Evolutionary conservation across 2,888 invertebrate species (phyloP).

Genomic region (Idaea biselata): DNA sequence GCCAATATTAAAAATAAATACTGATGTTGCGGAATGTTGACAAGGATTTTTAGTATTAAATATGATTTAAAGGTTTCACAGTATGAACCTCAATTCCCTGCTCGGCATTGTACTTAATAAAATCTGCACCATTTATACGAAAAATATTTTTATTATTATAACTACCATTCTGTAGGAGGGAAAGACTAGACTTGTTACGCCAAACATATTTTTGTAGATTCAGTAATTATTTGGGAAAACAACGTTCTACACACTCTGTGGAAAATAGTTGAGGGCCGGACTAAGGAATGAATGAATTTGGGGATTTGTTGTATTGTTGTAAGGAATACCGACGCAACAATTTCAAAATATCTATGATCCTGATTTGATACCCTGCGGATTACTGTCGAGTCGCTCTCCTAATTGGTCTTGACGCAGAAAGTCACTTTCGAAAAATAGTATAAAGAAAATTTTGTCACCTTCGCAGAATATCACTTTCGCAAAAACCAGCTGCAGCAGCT

Average conservation of each 20-base stretch:
- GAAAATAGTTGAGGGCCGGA: background rate
- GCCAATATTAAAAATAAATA: no score
- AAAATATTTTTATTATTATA: slow-evolving; percentile 1
- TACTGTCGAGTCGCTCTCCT: no score
- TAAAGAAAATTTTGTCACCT: no score
- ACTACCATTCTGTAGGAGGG: background rate
- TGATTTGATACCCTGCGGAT: no score
- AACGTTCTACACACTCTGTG: background rate
- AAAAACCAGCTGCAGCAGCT: no score
- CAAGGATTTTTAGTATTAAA: no score
- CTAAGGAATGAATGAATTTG: background rate
- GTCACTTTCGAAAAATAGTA: no score
- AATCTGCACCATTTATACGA: background rate
- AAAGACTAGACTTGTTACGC: background rate
- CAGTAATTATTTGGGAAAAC: background rate
- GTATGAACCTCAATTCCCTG: background rate
- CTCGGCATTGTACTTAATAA: background rate
- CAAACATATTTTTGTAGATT: background rate
- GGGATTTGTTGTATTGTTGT: background rate
- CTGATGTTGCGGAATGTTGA: no score
- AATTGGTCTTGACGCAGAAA: no score
- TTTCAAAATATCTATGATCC: no score
- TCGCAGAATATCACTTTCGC: no score
- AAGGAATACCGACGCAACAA: no score
- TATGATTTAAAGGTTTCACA: background rate